These are phyloP conservation scores for Lochmaea capreae DNA, from an alignment of 2,888 invertebrate genomes.

Conservation along the genomic window DNA sequence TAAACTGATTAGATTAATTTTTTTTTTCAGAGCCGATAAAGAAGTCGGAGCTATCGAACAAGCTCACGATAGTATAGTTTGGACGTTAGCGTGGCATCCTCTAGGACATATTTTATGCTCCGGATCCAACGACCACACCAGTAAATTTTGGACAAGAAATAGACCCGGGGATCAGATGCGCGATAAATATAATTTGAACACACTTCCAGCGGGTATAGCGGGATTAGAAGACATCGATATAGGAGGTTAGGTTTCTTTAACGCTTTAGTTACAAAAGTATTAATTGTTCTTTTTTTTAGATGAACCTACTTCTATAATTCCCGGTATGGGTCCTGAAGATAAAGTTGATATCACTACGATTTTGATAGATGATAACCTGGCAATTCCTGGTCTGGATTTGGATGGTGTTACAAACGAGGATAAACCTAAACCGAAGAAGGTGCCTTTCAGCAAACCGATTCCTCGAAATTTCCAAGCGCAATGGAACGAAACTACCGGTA, in stretches of 20 bases:
- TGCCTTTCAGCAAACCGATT: slow-evolving; percentile 96
- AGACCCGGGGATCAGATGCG: slow-evolving; percentile 98
- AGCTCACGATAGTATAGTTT: slow-evolving; percentile 99
- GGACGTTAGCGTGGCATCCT: slow-evolving; percentile 99
- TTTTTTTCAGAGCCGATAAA: slow-evolving; percentile 84
- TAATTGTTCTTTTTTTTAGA: slow-evolving; percentile 55
- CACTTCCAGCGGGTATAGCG: slow-evolving; percentile 84
- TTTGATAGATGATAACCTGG: slow-evolving; percentile 81
- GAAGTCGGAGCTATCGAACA: slow-evolving; percentile 98
- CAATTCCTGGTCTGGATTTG: slow-evolving; percentile 90
- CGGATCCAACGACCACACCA: slow-evolving; percentile 99
- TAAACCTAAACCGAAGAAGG: slow-evolving; percentile 81
- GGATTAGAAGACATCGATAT: slow-evolving; percentile 78
- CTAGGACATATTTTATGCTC: slow-evolving; percentile 98
- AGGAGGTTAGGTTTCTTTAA: slow-evolving; percentile 63
- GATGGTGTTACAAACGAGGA: slow-evolving; percentile 76
- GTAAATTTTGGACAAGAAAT: slow-evolving; percentile 99
- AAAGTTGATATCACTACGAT: slow-evolving; percentile 84
- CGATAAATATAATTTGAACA: slow-evolving; percentile 97
- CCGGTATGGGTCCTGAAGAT: slow-evolving; percentile 99
- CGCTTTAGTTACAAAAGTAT: background rate
- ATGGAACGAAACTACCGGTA: slow-evolving; percentile 82
- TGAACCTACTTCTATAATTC: slow-evolving; percentile 83
- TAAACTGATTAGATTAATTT: background rate
- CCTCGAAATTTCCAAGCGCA: slow-evolving; percentile 97